Evolutionary conservation across 2,888 invertebrate genomes (phyloP), one percentile per base, ranked within the genome.

Genomic region (Steinernema hermaphroditum): DNA sequence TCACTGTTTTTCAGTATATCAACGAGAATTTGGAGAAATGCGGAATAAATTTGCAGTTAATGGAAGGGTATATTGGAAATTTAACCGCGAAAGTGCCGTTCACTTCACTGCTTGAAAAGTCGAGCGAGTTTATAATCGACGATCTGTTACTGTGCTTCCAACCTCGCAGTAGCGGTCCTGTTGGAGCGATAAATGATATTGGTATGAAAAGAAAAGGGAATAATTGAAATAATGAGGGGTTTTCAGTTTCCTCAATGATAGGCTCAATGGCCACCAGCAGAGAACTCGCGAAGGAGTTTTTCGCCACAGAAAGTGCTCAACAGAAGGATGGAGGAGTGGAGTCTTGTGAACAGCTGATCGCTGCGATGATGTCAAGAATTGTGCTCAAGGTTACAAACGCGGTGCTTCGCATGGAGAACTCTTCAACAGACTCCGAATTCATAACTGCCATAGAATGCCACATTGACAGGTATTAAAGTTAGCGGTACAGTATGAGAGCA

Each of bases 291-390:
- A 29, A 62, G 12, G 62, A 62, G 19, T 62, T 62, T n/a, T 24
- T 62, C 29, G 62, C 62, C 8, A 4, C 62, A 1, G 62, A 62
- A 16, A 29, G 32, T n/a, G 27, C 14, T 16, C 22, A 29, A 16
- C 62, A 62, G 34, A 62, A 29, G 32, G 62, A 62, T n/a, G 62
- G 32, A 62, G 62, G 62, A 29, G 62, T 62, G 16, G 62, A 62
- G 32, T 62, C 62, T 16, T 62, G 62, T 16, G 62, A 62, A n/a
- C 62, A 62, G n/a, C 19, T 62, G 16, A 62, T 62, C 34, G 62
- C 62, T 2, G 62, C 62, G 29, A 16, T 62, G 16, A 62, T 62
- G 62, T 32, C 62, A 1, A 62, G 62, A 62, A 27, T 62, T 62
- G 34, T 62, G 1, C 32, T 62, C 32, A 62, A 62, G 32, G 29